Evolutionary conservation across 1,140 invertebrate genomes (phyloP).

Genomic region (Hyles vespertilio): DNA sequence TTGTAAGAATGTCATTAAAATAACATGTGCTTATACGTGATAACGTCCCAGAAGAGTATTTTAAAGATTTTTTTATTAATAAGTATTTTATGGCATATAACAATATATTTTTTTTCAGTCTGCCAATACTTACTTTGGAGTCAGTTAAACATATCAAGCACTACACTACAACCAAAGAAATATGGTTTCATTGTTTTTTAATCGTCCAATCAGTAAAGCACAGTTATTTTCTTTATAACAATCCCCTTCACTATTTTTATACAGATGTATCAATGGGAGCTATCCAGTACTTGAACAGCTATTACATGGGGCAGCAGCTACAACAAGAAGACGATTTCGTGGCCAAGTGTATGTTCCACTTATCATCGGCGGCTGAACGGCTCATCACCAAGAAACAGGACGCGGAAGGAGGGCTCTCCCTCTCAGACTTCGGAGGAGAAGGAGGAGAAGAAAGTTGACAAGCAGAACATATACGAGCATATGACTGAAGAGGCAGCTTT

Average conservation of each 20-base stretch:
- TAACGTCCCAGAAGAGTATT: too few relatives aligned
- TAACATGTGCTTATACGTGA: too few relatives aligned
- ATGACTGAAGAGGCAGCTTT: conserved; percentile 86
- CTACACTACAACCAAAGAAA: too few relatives aligned
- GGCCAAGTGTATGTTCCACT: conserved; percentile 92
- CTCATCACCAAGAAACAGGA: conserved; percentile 75
- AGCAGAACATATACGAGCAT: conserved; percentile 60
- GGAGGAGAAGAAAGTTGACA: conserved; percentile 54
- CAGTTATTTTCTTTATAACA: too few relatives aligned
- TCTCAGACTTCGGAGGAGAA: conserved; percentile 32
- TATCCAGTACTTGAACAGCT: conserved; percentile 94
- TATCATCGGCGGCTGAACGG: conserved; percentile 86
- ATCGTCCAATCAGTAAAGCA: too few relatives aligned
- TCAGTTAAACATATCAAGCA: too few relatives aligned
- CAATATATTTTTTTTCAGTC: too few relatives aligned
- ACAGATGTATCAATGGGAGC: conserved; percentile 93
- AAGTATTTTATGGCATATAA: too few relatives aligned
- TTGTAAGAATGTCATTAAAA: too few relatives aligned
- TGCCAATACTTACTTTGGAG: too few relatives aligned
- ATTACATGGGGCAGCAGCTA: conserved; percentile 93
- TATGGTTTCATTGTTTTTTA: too few relatives aligned
- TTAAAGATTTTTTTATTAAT: too few relatives aligned
- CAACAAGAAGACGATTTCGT: conserved; percentile 95
- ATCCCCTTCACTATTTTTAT: conserved; percentile 15
- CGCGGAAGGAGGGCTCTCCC: conserved; percentile 31